phyloP scores from a whole-genome alignment of 2,113 vertebrate genomes.

The Cinclus mexicanus region DNA sequence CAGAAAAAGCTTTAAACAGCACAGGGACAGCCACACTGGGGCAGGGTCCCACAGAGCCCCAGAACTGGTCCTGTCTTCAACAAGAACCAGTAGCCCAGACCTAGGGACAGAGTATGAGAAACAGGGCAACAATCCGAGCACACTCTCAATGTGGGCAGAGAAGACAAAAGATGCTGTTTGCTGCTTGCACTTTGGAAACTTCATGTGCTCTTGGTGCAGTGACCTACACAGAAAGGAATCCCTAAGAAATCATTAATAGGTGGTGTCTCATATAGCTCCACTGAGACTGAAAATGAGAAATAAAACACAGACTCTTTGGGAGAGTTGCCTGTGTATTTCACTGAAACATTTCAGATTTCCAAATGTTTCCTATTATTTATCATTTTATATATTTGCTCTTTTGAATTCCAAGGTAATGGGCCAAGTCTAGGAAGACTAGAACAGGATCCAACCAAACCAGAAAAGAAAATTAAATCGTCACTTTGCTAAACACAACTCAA shows the following conservation, averaged over 20 bases:
- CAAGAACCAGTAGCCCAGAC: not conserved
- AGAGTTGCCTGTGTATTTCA: conserved; percentile 21
- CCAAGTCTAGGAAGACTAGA: conserved; percentile 43
- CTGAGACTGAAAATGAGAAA: conserved; percentile 29
- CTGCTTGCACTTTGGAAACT: not conserved
- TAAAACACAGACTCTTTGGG: conserved; percentile 14
- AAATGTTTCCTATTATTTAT: conserved; percentile 62
- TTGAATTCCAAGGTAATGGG: conserved; percentile 41
- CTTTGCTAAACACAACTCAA: conserved; percentile 25
- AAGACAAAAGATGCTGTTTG: not conserved
- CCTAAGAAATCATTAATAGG: conserved; percentile 57
- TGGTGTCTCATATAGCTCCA: conserved; percentile 42
- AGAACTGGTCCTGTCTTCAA: not conserved
- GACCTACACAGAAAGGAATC: conserved; percentile 50
- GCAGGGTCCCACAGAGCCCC: not conserved
- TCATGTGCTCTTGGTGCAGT: not conserved
- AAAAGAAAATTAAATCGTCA: conserved; percentile 35
- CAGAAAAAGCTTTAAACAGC: not conserved
- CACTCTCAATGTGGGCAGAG: not conserved
- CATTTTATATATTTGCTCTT: conserved; percentile 54
- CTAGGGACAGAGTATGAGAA: not conserved
- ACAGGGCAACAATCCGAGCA: not conserved
- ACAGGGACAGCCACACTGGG: not conserved
- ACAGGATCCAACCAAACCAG: conserved; percentile 41
- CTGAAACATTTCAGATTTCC: conserved; percentile 38